phyloP scores from a whole-genome alignment of 2,797 vertebrate species.

The Emydoidea blandingii region DNA sequence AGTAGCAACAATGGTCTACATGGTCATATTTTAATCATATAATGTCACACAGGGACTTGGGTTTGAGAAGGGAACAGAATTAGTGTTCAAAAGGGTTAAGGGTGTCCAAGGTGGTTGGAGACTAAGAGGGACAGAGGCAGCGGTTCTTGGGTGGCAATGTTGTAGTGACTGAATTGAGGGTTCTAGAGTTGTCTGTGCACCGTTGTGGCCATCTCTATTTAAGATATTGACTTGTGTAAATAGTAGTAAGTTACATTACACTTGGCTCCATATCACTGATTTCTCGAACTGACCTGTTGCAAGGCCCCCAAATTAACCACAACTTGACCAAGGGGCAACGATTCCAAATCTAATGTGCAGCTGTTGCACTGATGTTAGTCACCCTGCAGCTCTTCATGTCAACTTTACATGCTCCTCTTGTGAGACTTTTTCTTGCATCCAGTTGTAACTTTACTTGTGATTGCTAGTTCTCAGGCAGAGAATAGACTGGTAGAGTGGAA shows the following conservation, averaged over 20 bases:
- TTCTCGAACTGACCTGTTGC: neutral
- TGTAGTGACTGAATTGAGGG: neutral
- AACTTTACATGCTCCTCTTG: neutral
- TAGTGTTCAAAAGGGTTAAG: neutral
- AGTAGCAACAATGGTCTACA: no score
- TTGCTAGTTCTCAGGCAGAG: neutral
- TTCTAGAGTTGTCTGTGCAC: neutral
- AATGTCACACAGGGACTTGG: neutral
- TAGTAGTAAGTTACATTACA: neutral
- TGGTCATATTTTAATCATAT: no score
- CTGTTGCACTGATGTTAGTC: neutral
- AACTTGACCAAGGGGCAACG: neutral
- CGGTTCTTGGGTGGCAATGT: neutral
- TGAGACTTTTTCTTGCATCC: neutral
- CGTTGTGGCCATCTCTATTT: neutral
- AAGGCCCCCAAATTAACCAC: neutral
- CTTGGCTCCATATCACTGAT: neutral
- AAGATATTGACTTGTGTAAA: neutral
- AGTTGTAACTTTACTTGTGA: neutral
- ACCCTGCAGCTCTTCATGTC: neutral
- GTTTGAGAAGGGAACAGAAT: neutral
- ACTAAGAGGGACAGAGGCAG: neutral
- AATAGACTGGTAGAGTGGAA: neutral
- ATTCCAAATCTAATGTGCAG: neutral
- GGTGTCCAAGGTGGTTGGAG: neutral